Percentiles rank a stretch among this genome's conserved stretches.
Conservation (phyloP, 2,888 invertebrate species). For the Erebia aethiops region DNA sequence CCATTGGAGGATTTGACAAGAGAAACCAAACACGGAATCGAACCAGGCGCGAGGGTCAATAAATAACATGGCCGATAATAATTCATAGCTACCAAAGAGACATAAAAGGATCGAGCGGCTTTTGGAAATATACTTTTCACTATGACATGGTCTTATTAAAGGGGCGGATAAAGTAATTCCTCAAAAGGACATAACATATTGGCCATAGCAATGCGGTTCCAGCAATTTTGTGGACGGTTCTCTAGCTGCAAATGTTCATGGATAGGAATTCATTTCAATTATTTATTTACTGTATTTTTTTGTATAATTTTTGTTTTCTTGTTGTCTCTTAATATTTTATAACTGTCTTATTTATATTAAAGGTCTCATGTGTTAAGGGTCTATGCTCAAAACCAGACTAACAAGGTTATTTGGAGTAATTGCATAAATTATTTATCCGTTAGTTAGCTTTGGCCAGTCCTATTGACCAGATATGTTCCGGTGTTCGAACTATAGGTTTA, state of each 20-base stretch:
- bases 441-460: too few species aligned
- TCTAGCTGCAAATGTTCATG: neutral
- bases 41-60: slow-evolving; percentile 52
- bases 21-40: slow-evolving; percentile 63
- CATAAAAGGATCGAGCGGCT: slow-evolving; percentile 1
- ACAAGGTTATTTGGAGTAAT: too few species aligned
- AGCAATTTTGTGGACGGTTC: neutral
- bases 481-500: too few species aligned
- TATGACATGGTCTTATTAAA: neutral
- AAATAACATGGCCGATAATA: slow-evolving; percentile 65
- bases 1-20: slow-evolving; percentile 57
- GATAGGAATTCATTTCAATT: too few species aligned
- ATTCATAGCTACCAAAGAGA: slow-evolving; percentile 51
- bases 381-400: too few species aligned
- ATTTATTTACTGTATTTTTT: too few species aligned
- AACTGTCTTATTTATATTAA: too few species aligned
- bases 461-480: too few species aligned
- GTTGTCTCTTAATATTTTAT: too few species aligned
- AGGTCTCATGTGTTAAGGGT: too few species aligned
- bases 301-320: too few species aligned
- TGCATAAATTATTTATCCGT: too few species aligned
- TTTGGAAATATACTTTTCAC: neutral
- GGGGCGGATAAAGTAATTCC: neutral
- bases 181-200: neutral
- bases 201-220: neutral